These are phyloP conservation scores for Sphaeramia orbicularis DNA, from an alignment of 2,797 vertebrate species.

Conservation along the genomic window DNA sequence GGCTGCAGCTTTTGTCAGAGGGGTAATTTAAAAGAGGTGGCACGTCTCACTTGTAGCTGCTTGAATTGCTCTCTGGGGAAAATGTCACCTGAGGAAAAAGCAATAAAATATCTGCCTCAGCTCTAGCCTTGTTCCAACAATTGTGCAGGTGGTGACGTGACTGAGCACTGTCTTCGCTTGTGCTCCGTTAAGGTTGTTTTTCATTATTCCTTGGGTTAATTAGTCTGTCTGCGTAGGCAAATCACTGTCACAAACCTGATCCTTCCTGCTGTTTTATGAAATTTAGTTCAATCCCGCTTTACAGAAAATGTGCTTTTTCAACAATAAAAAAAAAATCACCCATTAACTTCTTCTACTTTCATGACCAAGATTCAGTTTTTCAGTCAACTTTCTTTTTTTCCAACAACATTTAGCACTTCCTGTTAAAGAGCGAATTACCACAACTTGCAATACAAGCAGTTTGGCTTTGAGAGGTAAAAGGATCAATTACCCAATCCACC, in stretches of 20 bases:
- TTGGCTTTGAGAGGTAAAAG: neutral
- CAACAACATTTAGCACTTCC: neutral
- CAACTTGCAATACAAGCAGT: no score
- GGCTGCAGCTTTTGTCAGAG: constrained; percentile 12
- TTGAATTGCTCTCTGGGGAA: constrained; percentile 31
- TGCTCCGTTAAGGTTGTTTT: constrained; percentile 4
- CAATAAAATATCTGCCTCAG: constrained; percentile 47
- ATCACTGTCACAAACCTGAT: neutral
- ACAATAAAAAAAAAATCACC: neutral
- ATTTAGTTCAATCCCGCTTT: neutral
- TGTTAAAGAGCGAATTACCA: neutral
- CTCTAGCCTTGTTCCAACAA: constrained; percentile 17
- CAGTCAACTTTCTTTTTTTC: neutral
- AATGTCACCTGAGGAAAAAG: constrained; percentile 43
- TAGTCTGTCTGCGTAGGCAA: constrained; percentile 19
- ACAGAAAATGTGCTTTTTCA: neutral
- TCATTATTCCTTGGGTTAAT: constrained; percentile 18
- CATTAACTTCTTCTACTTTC: neutral
- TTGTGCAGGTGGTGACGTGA: constrained; percentile 27
- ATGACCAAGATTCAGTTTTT: neutral
- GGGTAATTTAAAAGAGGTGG: constrained; percentile 10
- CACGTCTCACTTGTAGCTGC: constrained; percentile 7
- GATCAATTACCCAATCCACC: neutral
- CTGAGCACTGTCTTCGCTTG: constrained; percentile 12
- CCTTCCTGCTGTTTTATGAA: neutral